Conservation (phyloP, 2,888 invertebrate species). For the Luperina testacea region DNA sequence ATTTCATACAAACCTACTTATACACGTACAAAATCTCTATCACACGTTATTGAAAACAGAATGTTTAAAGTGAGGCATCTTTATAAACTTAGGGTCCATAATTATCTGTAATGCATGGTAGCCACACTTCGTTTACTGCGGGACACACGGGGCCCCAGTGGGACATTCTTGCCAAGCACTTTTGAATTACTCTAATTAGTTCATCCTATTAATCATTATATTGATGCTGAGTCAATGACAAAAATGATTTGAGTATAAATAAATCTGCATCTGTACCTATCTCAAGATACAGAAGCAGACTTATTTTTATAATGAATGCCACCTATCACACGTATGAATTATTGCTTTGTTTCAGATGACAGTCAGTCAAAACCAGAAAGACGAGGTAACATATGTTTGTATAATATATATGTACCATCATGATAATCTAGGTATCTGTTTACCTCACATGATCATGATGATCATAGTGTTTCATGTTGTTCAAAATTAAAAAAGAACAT, state of each 20-base stretch:
- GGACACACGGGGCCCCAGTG: background rate
- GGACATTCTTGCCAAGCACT: background rate
- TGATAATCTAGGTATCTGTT: background rate
- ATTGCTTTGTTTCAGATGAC: conserved; percentile 39
- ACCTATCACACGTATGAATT: background rate
- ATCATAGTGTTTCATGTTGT: background rate
- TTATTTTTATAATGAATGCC: background rate
- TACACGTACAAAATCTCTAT: background rate
- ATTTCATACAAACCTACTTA: background rate
- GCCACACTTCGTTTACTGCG: conserved; percentile 10
- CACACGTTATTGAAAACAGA: background rate
- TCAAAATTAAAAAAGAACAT: too few species aligned
- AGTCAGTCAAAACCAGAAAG: conserved; percentile 22
- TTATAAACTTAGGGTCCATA: background rate
- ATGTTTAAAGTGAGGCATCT: background rate
- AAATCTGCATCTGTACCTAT: too few species aligned
- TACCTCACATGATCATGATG: too few species aligned
- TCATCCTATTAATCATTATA: background rate
- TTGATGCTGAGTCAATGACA: background rate
- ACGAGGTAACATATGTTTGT: conserved; percentile 35
- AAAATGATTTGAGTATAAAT: background rate
- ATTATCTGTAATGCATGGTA: background rate
- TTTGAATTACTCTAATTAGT: conserved; percentile 8
- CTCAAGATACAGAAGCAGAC: background rate
- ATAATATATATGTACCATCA: background rate